Evolutionary conservation across 2,888 invertebrate genomes (phyloP).

Genomic region (Drosophila nigricruria): DNA sequence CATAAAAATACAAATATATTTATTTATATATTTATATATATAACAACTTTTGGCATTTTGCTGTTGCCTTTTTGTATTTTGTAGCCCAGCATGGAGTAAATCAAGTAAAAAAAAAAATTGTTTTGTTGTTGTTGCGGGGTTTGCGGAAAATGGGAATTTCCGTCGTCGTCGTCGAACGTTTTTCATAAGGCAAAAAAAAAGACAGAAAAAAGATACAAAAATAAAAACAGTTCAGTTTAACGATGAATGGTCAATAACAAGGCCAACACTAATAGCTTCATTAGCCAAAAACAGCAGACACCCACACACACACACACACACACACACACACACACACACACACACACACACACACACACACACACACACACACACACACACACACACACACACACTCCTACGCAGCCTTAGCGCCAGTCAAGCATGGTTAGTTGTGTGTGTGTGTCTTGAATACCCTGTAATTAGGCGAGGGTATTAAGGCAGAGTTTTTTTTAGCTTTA

Average conservation of each 20-base stretch:
- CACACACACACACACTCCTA: slow-evolving; percentile 12
- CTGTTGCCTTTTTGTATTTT: slow-evolving; percentile 13
- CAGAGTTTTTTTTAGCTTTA: not conserved
- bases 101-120: slow-evolving; percentile 52
- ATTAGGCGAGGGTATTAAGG: too few species aligned
- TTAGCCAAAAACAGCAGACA: slow-evolving; percentile 52
- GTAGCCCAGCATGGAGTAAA: slow-evolving; percentile 27
- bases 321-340: too few species aligned
- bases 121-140: slow-evolving; percentile 18
- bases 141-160: slow-evolving; percentile 68
- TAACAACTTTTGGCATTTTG: slow-evolving; percentile 15
- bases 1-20: slow-evolving; percentile 1
- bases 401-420: not conserved
- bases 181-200: slow-evolving; percentile 15
- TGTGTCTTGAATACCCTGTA: slow-evolving; percentile 8
- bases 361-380: slow-evolving; percentile 10
- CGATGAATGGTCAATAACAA: slow-evolving; percentile 56
- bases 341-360: slow-evolving; percentile 14
- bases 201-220: slow-evolving; percentile 9
- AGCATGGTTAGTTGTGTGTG: slow-evolving; percentile 17
- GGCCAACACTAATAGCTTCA: slow-evolving; percentile 68
- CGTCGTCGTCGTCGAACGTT: slow-evolving; percentile 41
- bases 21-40: not conserved
- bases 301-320: slow-evolving; percentile 10
- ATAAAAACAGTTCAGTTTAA: slow-evolving; percentile 22